Evolutionary conservation across 2,797 vertebrate genomes (phyloP).

Genomic region (Clarias fuscus): DNA sequence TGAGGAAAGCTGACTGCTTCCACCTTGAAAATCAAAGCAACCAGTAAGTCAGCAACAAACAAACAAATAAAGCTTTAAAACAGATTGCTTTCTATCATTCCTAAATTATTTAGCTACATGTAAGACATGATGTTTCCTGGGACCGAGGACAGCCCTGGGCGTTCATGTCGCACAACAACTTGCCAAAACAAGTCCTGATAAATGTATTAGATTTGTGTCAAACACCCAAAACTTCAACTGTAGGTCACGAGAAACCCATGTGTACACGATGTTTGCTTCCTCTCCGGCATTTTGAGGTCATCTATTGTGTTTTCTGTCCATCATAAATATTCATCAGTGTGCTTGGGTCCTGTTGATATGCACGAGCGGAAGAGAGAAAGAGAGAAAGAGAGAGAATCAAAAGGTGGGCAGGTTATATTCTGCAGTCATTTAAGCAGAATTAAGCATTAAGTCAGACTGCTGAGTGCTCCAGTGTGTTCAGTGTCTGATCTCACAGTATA

Average conservation of each 20-base stretch:
- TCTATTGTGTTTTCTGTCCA: constrained; percentile 21
- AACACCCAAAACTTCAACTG: constrained; percentile 13
- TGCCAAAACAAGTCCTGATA: background rate
- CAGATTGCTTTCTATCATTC: background rate
- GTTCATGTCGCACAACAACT: background rate
- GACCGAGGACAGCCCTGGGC: background rate
- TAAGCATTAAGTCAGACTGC: constrained; percentile 2
- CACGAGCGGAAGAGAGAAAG: background rate
- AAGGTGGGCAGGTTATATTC: constrained; percentile 11
- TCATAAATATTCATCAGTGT: constrained; percentile 63
- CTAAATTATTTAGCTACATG: background rate
- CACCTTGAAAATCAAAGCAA: background rate
- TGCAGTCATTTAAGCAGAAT: constrained; percentile 17
- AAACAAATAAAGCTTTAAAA: background rate
- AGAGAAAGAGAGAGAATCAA: constrained; percentile 57
- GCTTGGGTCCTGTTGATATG: constrained; percentile 46
- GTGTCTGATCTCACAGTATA: background rate
- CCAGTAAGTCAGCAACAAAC: background rate
- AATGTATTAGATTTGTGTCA: constrained; percentile 20
- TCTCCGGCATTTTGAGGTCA: constrained; percentile 39
- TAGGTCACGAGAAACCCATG: constrained; percentile 29
- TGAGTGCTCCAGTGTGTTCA: constrained; percentile 5
- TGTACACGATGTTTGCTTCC: constrained; percentile 29
- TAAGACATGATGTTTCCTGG: background rate
- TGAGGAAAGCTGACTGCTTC: background rate